phyloP scores from a whole-genome alignment of 2,113 vertebrate species.

The Toxostoma redivivum region DNA sequence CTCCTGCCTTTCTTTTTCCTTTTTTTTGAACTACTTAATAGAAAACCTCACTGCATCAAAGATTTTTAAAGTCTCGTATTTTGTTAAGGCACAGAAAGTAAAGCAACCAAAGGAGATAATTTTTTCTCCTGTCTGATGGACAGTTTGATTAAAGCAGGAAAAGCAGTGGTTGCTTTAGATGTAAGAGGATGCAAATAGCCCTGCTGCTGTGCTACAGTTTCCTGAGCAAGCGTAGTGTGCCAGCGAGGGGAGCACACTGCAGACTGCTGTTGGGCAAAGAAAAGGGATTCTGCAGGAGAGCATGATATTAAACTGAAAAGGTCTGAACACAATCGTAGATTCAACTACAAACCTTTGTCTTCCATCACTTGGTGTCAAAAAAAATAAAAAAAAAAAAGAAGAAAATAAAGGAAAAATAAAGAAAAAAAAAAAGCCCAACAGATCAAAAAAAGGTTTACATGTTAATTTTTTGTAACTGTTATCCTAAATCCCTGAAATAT shows the following conservation, averaged over 20 bases:
- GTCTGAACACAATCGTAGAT: not conserved
- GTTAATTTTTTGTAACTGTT: not conserved
- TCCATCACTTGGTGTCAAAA: accelerated
- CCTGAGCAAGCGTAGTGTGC: accelerated
- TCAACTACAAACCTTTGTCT: not conserved
- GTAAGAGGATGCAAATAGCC: not conserved
- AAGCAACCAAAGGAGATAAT: not conserved
- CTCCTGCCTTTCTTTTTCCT: not conserved
- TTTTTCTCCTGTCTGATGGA: not conserved
- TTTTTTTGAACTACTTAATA: not conserved
- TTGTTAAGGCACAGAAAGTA: not conserved
- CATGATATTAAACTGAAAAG: not conserved
- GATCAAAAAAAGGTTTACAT: not conserved
- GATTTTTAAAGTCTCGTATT: not conserved
- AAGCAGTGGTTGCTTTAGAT: not conserved
- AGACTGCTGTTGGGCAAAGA: not conserved
- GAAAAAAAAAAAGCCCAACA: not conserved
- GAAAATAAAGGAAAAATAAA: not conserved
- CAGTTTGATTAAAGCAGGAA: not conserved
- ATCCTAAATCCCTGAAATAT: not conserved
- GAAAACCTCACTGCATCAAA: not conserved
- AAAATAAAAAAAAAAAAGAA: not conserved
- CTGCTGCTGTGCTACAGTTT: not conserved
- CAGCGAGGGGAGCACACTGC: not conserved
- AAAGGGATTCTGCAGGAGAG: not conserved